Percentiles rank a stretch among this genome's conserved stretches.
Conservation (phyloP, 2,888 invertebrate species). For the Saturnia pavonia region DNA sequence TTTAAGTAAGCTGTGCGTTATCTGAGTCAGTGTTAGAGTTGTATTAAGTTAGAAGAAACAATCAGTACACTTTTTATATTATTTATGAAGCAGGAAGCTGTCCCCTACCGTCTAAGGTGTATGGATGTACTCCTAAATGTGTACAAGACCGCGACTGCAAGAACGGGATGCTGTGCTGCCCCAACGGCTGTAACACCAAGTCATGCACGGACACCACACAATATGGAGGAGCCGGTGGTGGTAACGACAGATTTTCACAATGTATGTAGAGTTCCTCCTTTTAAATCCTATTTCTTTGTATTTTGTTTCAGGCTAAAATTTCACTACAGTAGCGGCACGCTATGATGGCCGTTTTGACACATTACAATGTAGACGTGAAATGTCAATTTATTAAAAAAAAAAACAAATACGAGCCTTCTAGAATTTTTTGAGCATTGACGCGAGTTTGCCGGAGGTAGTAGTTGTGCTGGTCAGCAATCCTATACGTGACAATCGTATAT, state of each 20-base stretch:
- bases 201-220: slow-evolving; percentile 82
- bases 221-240: slow-evolving; percentile 42
- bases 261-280: slow-evolving; percentile 4
- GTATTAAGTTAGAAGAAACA: neutral
- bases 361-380: too few relatives aligned
- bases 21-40: too few relatives aligned
- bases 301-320: neutral
- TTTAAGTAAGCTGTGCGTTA: too few relatives aligned
- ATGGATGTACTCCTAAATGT: slow-evolving; percentile 86
- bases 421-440: too few relatives aligned
- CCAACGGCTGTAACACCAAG: slow-evolving; percentile 86
- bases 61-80: slow-evolving; percentile 8
- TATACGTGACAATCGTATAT: too few relatives aligned
- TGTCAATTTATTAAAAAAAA: too few relatives aligned
- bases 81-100: slow-evolving; percentile 72
- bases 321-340: too few relatives aligned
- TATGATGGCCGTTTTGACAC: too few relatives aligned
- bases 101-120: slow-evolving; percentile 84
- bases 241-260: slow-evolving; percentile 48
- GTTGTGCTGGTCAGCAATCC: too few relatives aligned
- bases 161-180: slow-evolving; percentile 85
- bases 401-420: too few relatives aligned
- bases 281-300: neutral
- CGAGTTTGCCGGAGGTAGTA: too few relatives aligned
- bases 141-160: slow-evolving; percentile 85